These are phyloP conservation scores for Homalodisca vitripennis DNA, from an alignment of 1,140 invertebrate genomes.

Conservation along the genomic window DNA sequence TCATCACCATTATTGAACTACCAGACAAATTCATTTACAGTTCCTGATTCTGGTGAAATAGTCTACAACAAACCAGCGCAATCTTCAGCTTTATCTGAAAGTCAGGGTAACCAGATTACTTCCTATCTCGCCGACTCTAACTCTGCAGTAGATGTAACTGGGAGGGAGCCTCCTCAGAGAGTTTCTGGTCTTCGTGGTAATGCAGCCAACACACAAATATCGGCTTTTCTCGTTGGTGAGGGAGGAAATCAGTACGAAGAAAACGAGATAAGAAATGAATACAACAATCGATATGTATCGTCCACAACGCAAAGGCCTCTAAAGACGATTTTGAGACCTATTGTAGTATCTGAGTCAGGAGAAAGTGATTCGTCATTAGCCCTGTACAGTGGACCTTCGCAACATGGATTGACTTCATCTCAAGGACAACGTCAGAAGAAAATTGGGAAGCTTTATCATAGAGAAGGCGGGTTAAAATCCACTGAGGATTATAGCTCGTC, in stretches of 20 bases:
- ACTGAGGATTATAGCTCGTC: background rate
- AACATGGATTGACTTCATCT: background rate
- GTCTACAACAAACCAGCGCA: too few relatives aligned
- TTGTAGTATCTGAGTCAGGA: constrained; percentile 15
- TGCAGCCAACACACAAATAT: constrained; percentile 30
- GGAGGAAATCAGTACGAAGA: constrained; percentile 28
- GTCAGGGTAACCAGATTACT: constrained; percentile 31
- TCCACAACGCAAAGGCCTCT: background rate
- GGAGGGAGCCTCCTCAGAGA: constrained; percentile 6
- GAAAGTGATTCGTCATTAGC: background rate
- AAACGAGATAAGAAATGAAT: constrained; percentile 20
- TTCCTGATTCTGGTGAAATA: too few relatives aligned
- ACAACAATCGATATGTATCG: background rate
- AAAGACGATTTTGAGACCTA: constrained; percentile 25
- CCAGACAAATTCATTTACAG: background rate
- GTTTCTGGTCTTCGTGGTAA: background rate
- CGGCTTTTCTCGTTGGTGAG: constrained; percentile 35
- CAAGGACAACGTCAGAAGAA: background rate
- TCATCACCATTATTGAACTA: background rate
- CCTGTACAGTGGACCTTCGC: background rate
- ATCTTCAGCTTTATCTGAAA: background rate
- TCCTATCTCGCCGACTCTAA: constrained; percentile 38
- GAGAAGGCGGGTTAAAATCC: background rate
- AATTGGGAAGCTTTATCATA: constrained; percentile 7
- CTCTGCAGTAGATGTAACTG: constrained; percentile 19